These are phyloP conservation scores for Agonopterix heracliana DNA, from an alignment of 2,888 invertebrate genomes.

Conservation along the genomic window DNA sequence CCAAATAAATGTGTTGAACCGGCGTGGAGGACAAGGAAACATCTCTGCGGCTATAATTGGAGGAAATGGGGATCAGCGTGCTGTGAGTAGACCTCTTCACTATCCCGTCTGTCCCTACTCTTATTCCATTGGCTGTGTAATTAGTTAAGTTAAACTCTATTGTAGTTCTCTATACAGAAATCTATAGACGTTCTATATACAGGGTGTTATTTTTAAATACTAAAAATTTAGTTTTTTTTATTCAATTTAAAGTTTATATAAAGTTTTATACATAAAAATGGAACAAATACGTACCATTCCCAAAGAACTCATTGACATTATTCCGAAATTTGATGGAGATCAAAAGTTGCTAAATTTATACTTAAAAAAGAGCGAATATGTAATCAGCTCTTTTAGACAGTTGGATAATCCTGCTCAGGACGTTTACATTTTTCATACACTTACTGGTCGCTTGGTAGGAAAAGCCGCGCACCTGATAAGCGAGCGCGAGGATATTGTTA, in stretches of 20 bases:
- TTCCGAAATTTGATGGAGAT: conserved; percentile 2
- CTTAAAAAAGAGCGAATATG: conserved; percentile 1
- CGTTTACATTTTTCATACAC: conserved; percentile 1
- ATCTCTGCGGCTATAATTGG: background rate
- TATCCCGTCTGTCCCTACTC: background rate
- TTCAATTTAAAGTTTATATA: too few relatives aligned
- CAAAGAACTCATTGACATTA: background rate
- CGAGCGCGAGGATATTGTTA: conserved; percentile 1
- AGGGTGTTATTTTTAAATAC: background rate
- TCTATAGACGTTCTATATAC: background rate
- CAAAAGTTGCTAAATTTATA: conserved; percentile 1
- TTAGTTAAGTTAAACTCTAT: background rate
- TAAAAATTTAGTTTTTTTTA: too few relatives aligned
- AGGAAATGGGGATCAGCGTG: background rate
- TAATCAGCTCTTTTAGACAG: background rate
- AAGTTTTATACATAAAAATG: conserved; percentile 1
- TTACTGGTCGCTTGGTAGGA: background rate
- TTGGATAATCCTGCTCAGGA: background rate
- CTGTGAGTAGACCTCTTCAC: conserved; percentile 1
- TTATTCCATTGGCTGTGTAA: background rate
- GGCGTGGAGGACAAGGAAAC: background rate
- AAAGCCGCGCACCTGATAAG: conserved; percentile 2
- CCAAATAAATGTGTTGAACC: background rate
- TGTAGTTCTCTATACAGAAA: background rate
- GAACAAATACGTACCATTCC: background rate